Evolutionary conservation across 2,888 invertebrate genomes (phyloP), one percentile per base, ranked within the genome.

Genomic region (Argyresthia albistria): DNA sequence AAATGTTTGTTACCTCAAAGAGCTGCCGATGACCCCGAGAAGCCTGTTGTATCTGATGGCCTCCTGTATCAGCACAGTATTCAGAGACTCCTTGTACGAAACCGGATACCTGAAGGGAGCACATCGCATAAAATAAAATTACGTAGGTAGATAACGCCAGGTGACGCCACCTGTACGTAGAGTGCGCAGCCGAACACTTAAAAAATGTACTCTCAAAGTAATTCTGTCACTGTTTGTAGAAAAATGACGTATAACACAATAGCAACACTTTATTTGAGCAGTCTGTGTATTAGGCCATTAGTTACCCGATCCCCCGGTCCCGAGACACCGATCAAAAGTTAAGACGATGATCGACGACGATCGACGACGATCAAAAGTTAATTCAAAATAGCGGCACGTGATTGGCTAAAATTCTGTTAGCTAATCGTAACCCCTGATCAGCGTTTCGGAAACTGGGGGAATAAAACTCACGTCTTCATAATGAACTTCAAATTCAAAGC

Each of bases 1-100:
- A n/a, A 43, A n/a, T 25, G 6, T 25, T 25, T 25, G 3, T 43
- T 55, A 86, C 88, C 58, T 80, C 43, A 93, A 72, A 1, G 90
- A 89, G n/a, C 77, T 78, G 8, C 72, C 72, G 49, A 91, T 90
- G 11, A 91, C 84, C 8, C 63, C 71, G 35, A 95, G 75, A 14
- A 95, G 73, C 50, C 84, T 89, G 62, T 95, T 92, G 73, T 93
- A 97, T 56, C 96, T 89, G 58, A 94, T 93, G 36, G 94, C 92
- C 76, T 97, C 97, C 75, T 97, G 97, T 8, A 93, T 89, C 10
- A 97, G 82, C 10, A 97, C 97, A 0, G 96, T 96, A 74, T 97
- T 97, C 76, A 97, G 89, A 0, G 96, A 96, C 79, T 97, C 96
- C 66, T 94, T 93, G 71, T 97, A 96, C 46, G 91, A 82, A 0